These are phyloP conservation scores for Artibeus jamaicensis DNA, from an alignment of 2,797 vertebrate species.

Conservation along the genomic window DNA sequence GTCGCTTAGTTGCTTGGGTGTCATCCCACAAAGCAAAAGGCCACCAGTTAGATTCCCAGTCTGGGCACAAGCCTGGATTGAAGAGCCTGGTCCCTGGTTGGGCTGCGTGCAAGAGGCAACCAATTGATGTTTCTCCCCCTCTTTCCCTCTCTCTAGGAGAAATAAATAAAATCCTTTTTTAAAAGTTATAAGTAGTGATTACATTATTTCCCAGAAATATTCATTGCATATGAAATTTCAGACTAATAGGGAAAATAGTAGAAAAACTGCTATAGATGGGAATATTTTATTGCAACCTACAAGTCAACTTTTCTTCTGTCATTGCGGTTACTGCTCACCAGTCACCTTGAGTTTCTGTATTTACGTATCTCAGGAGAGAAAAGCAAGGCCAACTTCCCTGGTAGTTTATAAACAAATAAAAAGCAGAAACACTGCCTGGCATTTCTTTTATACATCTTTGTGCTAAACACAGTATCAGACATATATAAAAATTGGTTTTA, in stretches of 20 bases:
- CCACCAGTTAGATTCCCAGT: too few species aligned
- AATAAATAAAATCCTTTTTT: too few species aligned
- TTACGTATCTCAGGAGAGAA: not conserved
- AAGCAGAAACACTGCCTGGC: not conserved
- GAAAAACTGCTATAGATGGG: not conserved
- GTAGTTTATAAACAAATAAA: not conserved
- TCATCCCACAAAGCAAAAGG: too few species aligned
- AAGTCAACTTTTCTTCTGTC: not conserved
- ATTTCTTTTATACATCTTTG: not conserved
- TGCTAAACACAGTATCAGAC: not conserved
- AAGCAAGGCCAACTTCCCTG: not conserved
- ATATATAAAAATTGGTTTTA: not conserved
- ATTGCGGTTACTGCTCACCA: not conserved
- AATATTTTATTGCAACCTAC: not conserved
- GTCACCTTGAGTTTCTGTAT: not conserved
- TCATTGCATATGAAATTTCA: not conserved
- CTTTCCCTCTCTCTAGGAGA: too few species aligned
- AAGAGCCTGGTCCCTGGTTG: too few species aligned
- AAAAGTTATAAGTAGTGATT: not conserved
- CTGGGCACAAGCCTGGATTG: too few species aligned
- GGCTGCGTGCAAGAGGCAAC: too few species aligned
- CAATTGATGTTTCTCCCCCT: too few species aligned
- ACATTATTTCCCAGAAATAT: not conserved
- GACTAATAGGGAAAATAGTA: not conserved
- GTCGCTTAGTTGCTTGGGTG: too few species aligned